Evolutionary conservation across 2,888 invertebrate species (phyloP).

Genomic region (Junonia oenone): DNA sequence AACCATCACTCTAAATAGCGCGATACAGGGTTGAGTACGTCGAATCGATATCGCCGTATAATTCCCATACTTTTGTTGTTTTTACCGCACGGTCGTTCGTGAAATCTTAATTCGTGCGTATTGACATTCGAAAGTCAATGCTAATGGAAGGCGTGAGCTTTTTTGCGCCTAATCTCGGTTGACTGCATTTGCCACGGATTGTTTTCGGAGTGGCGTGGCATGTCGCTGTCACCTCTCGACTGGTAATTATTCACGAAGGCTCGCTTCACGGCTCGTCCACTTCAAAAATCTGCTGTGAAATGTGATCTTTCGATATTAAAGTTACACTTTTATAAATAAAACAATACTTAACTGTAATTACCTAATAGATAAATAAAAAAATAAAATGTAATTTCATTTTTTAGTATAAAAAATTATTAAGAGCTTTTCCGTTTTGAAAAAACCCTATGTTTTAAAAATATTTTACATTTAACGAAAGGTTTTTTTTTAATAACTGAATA

Average conservation of each 20-base stretch:
- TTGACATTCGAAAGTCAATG: conserved; percentile 70
- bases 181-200: conserved; percentile 62
- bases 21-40: background rate
- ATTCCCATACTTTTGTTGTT: conserved; percentile 14
- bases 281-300: conserved; percentile 46
- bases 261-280: conserved; percentile 46
- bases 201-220: conserved; percentile 52
- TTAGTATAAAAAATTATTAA: no score
- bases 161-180: conserved; percentile 69
- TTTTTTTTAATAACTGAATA: no score
- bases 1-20: conserved; percentile 12
- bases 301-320: conserved; percentile 1
- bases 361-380: no score
- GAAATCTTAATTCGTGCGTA: conserved; percentile 72
- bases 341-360: background rate
- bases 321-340: background rate
- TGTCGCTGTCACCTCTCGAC: conserved; percentile 67
- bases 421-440: no score
- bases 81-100: conserved; percentile 40
- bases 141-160: conserved; percentile 69
- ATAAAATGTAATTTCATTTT: no score
- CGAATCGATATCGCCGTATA: conserved; percentile 8
- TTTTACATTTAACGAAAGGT: no score
- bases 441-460: no score
- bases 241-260: conserved; percentile 71